Base-by-base conservation (phyloP, 2,888 invertebrate species). In the Idaea biselata region DNA sequence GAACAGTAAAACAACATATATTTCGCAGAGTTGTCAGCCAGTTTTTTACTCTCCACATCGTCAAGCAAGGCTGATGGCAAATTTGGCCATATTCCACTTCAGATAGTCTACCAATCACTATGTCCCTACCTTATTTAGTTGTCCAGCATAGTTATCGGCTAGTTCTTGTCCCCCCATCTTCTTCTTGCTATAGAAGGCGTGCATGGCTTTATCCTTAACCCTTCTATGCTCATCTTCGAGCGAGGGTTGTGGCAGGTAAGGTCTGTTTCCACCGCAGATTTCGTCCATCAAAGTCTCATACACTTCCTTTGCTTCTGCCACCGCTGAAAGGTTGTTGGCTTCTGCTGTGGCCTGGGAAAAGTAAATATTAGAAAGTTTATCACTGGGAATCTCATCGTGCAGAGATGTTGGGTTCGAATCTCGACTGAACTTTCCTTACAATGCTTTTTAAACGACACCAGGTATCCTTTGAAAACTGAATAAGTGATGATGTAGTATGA, bases 81-180 rank as follows among this genome's bases (percentile, higher is more conserved):
- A n/a, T 32, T 1, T 57, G 18, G 18, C 7, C 16, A n/a, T n/a
- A 11, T 31, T 5, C 11, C 16, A n/a, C 11, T 31, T 1, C 16
- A 31, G n/a, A 16, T 54, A 11, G 44, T 44, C 55, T 31, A 17
- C 18, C 18, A 31, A 16, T 6, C 1, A n/a, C 6, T 2, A 0
- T 55, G 58, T 33, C 33, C 76, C 70, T 82, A 96, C 97, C 88
- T 94, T 93, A 68, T 95, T 93, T 60, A 99, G 91, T 82, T 96
- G 96, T 64, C 96, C 95, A 74, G 95, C 94, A 82, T 97, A 99
- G 54, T 93, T 94, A 78, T 95, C 94, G 63, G 98, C 97, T 84
- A 99, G 97, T 78, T 98, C 98, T 53, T 97, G 96, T 1, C 99
- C 99, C 0, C 99, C 99, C 99, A 99, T 99, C 94, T 99, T 99